These are phyloP conservation scores for Cotesia vestalis DNA, from an alignment of 1,140 invertebrate genomes.

Conservation along the genomic window DNA sequence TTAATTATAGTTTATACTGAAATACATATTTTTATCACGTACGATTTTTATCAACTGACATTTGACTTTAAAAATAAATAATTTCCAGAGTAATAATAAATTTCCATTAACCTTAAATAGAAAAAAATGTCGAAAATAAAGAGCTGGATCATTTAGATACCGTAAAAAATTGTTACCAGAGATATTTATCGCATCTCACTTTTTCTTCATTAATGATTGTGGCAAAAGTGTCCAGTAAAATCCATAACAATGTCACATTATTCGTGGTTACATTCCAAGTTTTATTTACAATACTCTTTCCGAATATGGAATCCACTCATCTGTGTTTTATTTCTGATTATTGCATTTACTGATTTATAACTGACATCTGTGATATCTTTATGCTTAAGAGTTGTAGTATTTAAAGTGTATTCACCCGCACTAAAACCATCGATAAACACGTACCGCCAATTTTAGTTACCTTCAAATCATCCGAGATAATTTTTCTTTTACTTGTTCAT, in stretches of 20 bases:
- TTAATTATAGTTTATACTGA: no score
- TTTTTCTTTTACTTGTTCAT: conserved; percentile 1
- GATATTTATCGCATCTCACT: not conserved
- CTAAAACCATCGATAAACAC: conserved; percentile 11
- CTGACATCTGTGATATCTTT: conserved; percentile 39
- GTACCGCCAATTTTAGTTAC: conserved; percentile 18
- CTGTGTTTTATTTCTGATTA: conserved; percentile 40
- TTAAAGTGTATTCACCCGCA: conserved; percentile 15
- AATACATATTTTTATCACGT: no score
- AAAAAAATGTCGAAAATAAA: no score
- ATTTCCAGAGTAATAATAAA: no score
- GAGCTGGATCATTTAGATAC: no score
- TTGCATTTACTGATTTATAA: conserved; percentile 40
- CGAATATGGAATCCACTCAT: conserved; percentile 41
- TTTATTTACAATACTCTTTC: conserved; percentile 28
- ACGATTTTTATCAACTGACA: no score
- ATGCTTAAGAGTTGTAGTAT: conserved; percentile 15
- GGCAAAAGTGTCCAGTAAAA: no score
- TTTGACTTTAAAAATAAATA: no score
- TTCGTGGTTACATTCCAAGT: conserved; percentile 24
- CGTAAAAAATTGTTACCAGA: no score
- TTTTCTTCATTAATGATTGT: not conserved
- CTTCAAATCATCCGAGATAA: conserved; percentile 30
- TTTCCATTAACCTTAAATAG: no score
- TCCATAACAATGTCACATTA: conserved; percentile 13